These are phyloP conservation scores for Rhinolophus sinicus DNA, from an alignment of 2,113 vertebrate species.

Conservation along the genomic window DNA sequence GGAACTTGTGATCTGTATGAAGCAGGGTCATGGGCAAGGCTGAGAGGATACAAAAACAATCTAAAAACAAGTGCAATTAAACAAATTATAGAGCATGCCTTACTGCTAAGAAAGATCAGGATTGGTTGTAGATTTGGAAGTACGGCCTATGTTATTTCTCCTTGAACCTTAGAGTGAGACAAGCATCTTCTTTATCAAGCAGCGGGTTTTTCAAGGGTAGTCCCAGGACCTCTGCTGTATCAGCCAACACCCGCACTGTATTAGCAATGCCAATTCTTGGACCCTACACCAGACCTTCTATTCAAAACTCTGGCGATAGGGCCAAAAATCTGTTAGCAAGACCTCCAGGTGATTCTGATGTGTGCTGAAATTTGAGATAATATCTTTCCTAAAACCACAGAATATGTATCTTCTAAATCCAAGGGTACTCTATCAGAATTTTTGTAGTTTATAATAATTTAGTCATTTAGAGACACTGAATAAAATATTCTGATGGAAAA, in stretches of 20 bases:
- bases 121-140: constrained; percentile 17
- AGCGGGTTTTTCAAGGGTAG: not conserved
- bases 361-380: constrained; percentile 32
- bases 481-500: constrained; percentile 33
- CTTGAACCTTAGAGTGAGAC: not conserved
- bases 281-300: not conserved
- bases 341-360: constrained; percentile 11
- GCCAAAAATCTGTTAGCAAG: not conserved
- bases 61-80: constrained; percentile 40
- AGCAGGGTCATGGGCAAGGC: constrained; percentile 3
- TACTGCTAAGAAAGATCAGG: constrained; percentile 40
- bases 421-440: not conserved
- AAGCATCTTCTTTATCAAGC: constrained; percentile 38
- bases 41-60: constrained; percentile 11
- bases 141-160: not conserved
- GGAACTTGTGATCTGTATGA: not conserved
- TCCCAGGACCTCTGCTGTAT: not conserved
- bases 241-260: not conserved
- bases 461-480: not conserved
- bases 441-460: constrained; percentile 34
- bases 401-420: not conserved
- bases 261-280: constrained; percentile 32
- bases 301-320: not conserved
- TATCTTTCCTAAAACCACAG: constrained; percentile 2
- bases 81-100: constrained; percentile 10